Conservation (phyloP, 2,888 invertebrate genomes). For the Pollenia amentaria region DNA sequence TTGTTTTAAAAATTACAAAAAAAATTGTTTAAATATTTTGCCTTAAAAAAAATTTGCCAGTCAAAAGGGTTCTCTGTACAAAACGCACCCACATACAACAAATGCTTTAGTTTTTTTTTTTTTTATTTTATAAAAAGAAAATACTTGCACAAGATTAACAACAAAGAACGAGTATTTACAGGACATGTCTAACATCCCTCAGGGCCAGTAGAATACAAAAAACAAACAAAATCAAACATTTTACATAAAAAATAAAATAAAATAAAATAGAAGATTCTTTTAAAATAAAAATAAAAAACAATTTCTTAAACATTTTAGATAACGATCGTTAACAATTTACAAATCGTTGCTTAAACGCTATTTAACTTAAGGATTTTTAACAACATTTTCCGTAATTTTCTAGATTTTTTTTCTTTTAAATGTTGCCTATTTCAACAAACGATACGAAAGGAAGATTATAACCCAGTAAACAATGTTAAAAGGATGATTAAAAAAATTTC, state of each 20-base stretch:
- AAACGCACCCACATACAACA: conserved; percentile 5
- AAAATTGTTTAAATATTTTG: conserved; percentile 15
- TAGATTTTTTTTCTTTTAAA: not conserved
- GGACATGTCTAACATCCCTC: conserved; percentile 65
- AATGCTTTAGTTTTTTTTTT: conserved; percentile 10
- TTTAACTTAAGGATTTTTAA: conserved; percentile 77
- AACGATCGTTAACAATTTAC: conserved; percentile 83
- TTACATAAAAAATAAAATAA: conserved; percentile 31
- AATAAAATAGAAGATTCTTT: conserved; percentile 24
- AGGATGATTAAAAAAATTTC: not conserved
- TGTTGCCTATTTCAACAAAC: conserved; percentile 39
- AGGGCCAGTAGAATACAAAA: conserved; percentile 38
- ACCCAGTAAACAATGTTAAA: conserved; percentile 47
- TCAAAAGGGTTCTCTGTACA: conserved; percentile 13
- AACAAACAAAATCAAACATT: conserved; percentile 63
- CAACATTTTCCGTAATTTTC: conserved; percentile 32
- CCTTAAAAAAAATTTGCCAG: not conserved
- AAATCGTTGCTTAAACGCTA: conserved; percentile 83
- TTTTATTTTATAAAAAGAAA: not conserved
- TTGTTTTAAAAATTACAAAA: not conserved
- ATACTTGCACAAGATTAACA: conserved; percentile 40
- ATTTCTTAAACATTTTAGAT: conserved; percentile 79
- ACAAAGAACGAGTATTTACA: conserved; percentile 25
- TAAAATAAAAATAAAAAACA: conserved; percentile 31
- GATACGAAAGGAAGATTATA: not conserved